Evolutionary conservation across 2,113 vertebrate genomes (phyloP).

Genomic region (Pithys albifrons): DNA sequence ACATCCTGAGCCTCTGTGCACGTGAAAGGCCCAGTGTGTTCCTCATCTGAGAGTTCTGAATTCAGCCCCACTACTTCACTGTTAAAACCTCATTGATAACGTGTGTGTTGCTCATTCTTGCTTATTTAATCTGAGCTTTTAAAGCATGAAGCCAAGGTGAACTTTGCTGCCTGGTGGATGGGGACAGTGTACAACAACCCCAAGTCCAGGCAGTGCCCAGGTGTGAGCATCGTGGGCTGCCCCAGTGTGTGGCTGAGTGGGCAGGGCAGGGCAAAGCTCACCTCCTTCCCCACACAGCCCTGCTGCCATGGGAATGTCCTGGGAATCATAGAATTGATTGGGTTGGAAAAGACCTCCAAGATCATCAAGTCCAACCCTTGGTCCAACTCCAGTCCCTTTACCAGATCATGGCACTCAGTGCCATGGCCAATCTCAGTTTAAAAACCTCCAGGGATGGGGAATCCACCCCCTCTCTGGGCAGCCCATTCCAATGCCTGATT

Average conservation of each 20-base stretch:
- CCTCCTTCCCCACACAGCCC: rapidly evolving
- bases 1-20: neutral
- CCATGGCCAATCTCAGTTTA: too few species aligned
- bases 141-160: rapidly evolving
- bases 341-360: too few species aligned
- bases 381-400: too few species aligned
- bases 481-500: too few species aligned
- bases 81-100: neutral
- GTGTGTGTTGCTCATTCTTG: rapidly evolving
- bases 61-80: neutral
- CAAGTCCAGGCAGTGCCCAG: neutral
- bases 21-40: neutral
- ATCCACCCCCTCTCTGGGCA: too few species aligned
- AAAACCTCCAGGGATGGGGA: too few species aligned
- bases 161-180: too few species aligned
- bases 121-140: neutral
- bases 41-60: neutral
- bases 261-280: neutral
- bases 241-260: neutral
- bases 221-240: neutral
- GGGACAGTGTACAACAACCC: rapidly evolving
- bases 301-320: neutral
- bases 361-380: too few species aligned
- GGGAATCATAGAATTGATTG: too few species aligned
- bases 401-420: too few species aligned